Percentiles rank a stretch among this genome's conserved stretches.
phyloP scores from a whole-genome alignment of 2,888 invertebrate species.

The Drosophila suboccidentalis region DNA sequence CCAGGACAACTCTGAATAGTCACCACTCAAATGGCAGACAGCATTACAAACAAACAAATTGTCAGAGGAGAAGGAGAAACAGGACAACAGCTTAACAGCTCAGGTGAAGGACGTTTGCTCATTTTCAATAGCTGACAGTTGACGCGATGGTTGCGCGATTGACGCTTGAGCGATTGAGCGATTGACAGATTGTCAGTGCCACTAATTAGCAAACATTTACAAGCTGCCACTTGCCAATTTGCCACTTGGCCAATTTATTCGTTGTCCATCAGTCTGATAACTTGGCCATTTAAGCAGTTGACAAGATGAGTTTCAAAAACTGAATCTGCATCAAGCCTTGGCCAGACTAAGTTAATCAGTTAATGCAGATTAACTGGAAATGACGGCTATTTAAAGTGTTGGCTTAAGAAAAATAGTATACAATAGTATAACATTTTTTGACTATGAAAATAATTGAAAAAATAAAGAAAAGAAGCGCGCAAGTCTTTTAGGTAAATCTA shows the following conservation, averaged over 20 bases:
- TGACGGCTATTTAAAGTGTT: neutral
- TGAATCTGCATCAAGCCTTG: neutral
- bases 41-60: constrained; percentile 1
- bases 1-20: constrained; percentile 6
- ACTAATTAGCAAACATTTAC: constrained; percentile 54
- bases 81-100: constrained; percentile 13
- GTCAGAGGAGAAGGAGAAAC: neutral
- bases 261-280: constrained; percentile 38
- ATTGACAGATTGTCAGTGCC: constrained; percentile 28
- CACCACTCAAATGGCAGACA: neutral
- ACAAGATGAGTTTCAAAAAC: constrained; percentile 1
- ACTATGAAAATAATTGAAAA: neutral
- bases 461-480: neutral
- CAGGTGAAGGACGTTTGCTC: constrained; percentile 16
- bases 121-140: constrained; percentile 22
- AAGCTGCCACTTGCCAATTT: constrained; percentile 5
- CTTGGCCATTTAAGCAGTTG: constrained; percentile 23
- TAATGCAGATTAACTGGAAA: neutral
- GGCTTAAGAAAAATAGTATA: neutral
- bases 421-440: neutral
- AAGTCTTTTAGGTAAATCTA: neutral
- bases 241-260: constrained; percentile 41
- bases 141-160: constrained; percentile 14
- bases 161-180: constrained; percentile 34
- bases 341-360: neutral